These are phyloP conservation scores for Apantesis nais DNA, from an alignment of 2,888 invertebrate genomes.

Conservation along the genomic window DNA sequence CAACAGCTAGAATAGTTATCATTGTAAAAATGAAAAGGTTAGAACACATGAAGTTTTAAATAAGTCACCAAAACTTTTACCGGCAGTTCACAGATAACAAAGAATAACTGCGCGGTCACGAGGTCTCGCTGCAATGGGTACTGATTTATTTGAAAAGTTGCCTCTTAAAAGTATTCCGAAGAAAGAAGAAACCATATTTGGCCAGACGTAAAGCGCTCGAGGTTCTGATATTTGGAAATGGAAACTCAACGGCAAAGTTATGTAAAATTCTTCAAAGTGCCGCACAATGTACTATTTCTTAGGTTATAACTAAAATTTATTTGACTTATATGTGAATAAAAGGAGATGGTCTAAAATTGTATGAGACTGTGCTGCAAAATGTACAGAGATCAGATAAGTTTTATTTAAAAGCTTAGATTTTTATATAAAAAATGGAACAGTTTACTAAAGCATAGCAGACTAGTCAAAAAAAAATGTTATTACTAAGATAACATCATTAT, in stretches of 20 bases:
- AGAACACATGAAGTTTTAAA: constrained; percentile 69
- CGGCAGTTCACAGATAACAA: constrained; percentile 67
- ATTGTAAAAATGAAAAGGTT: constrained; percentile 43
- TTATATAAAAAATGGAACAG: no score
- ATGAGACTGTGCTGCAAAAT: no score
- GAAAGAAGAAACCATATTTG: constrained; percentile 64
- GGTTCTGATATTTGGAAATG: constrained; percentile 47
- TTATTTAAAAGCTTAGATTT: no score
- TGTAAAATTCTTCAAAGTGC: constrained; percentile 26
- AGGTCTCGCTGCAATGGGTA: constrained; percentile 65
- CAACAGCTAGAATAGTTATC: constrained; percentile 34
- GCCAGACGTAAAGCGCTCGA: constrained; percentile 60
- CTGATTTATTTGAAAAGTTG: constrained; percentile 81
- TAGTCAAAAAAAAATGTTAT: no score
- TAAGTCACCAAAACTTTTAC: constrained; percentile 65
- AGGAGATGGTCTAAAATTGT: not conserved
- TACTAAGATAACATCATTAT: no score
- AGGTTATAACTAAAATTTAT: not conserved
- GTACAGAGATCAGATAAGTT: no score
- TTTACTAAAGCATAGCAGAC: no score
- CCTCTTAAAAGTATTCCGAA: constrained; percentile 62
- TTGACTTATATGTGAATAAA: no score
- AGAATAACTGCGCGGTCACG: constrained; percentile 60
- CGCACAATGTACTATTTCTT: constrained; percentile 3
- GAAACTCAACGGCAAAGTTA: constrained; percentile 44